These are phyloP conservation scores for Thrips palmi DNA, from an alignment of 1,140 invertebrate species.

Conservation along the genomic window DNA sequence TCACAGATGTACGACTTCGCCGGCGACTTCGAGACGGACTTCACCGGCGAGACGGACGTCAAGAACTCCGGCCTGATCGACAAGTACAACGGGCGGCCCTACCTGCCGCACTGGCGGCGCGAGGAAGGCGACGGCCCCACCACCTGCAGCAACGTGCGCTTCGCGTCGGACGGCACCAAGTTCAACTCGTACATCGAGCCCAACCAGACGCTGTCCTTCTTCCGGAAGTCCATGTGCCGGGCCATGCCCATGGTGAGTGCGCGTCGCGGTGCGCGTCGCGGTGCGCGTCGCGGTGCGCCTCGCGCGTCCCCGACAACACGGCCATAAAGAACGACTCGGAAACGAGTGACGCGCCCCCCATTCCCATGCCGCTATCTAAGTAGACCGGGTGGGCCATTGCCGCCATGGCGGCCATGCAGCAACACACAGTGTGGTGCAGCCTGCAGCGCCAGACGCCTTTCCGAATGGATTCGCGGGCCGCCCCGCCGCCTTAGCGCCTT, in stretches of 20 bases:
- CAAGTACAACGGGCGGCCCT: slow-evolving; percentile 47
- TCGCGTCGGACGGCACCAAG: slow-evolving; percentile 71
- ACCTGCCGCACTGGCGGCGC: slow-evolving; percentile 66
- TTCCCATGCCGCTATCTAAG: not conserved
- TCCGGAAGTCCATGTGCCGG: slow-evolving; percentile 63
- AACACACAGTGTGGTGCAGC: no score
- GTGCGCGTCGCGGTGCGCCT: no score
- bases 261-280: no score
- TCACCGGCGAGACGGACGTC: slow-evolving; percentile 47
- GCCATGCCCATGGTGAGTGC: slow-evolving; percentile 46
- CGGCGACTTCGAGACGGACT: slow-evolving; percentile 60
- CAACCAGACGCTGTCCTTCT: slow-evolving; percentile 53
- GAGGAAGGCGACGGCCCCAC: no score
- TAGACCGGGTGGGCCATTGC: no score
- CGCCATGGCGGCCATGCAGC: no score
- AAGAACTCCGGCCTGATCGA: slow-evolving; percentile 47
- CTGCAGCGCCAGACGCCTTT: no score
- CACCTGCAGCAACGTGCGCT: slow-evolving; percentile 53
- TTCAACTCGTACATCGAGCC: slow-evolving; percentile 47
- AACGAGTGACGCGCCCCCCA: not conserved
- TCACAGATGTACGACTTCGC: slow-evolving; percentile 70
- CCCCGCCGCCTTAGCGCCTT: no score
- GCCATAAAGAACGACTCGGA: not conserved
- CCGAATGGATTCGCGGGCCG: no score
- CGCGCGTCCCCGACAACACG: not conserved